Base-by-base conservation (phyloP, 2,797 vertebrate species). In the Tamandua tetradactyla region DNA sequence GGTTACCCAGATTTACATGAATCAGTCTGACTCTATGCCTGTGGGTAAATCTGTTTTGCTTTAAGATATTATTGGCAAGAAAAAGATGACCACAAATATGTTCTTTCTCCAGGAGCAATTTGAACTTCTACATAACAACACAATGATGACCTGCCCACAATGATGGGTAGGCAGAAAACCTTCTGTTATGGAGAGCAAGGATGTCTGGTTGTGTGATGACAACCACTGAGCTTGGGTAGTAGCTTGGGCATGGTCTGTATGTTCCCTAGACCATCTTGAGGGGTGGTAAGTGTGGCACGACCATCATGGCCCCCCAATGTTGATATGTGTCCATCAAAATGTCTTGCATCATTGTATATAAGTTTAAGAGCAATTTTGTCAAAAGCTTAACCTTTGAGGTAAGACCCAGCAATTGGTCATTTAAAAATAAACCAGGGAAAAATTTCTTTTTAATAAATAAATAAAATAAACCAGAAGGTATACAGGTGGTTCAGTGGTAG, bases 1-100 rank as follows among this genome's bases (percentile, higher is more conserved):
- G 83, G 40, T 87, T 94, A 94, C 81, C 85, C 59, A 89, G 86
- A 95, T 94, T 75, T 96, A 81, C 79, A 95, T 96, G 88, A 95
- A 94, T 89, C 91, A 96, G 80, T 66, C 49, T 92, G 71, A 81
- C 49, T 96, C 44, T 37, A 71, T 62, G 81, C 89, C 93, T 94
- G 42, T 42, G 42, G 61, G 30, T 78, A 72, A 92, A 89, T 93
- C 74, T 89, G 75, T 89, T 96, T 94, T 74, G 47, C 74, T 83
- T 84, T 49, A 89, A 91, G 81, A 79, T 68, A 91, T 52, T 72
- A 94, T 74, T 96, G 92, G 47, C 52, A 96, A 92, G 49, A 37
- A 85, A 94, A 89, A n/a, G 64, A 93, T 87, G 82, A 88, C 64
- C 88, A 94, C 75, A 92, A 92, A 66, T 81, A 62, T 85, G 68